Evolutionary conservation across 1,140 invertebrate genomes (phyloP), one percentile per base, ranked within the genome.

Genomic region (Neoseiulus cucumeris): DNA sequence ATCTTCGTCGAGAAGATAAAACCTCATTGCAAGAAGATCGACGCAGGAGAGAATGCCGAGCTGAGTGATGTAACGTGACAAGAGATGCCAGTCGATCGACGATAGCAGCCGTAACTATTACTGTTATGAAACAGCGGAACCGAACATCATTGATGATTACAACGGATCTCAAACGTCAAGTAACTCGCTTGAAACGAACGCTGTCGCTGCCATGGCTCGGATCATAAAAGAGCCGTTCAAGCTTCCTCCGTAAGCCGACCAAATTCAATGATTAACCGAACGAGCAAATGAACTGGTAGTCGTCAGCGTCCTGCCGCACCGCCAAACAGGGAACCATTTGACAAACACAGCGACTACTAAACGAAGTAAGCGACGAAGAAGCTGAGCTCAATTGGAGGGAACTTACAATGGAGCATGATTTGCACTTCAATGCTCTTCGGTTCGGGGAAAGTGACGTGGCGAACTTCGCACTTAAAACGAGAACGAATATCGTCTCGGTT

Each of bases 141-240:
- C 45, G 20, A 25, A 5, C 20, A 51, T 51, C 20, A 51, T 22
- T 25, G 45, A 64, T 64, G 20, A 64, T 25, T 20, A 64, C 64
- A 4, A 25, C 28, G 39, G 18, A 30, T 64, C 17, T 84, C 81
- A 20, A 39, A 30, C 20, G 14, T 84, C 81, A 20, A 39, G 4
- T 39, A 39, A 39, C 4, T 39, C 4, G 4, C 33, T 39, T 39
- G 33, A 39, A 39, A 39, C 33, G 33, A 79, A 79, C 67, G 90
- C 79, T 67, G 82, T 79, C 73, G 89, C 84, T 70, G 80, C 83
- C 69, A 83, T 80, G 0, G 87, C 87, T 20, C 83, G 82, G 9
- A 91, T 87, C 87, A 81, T 44, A 80, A 67, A 28, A 68, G 22
- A 55, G 18, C 47, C 30, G 55, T 79, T 72, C 69, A 73, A 72